A percentile compares a stretch with the other conserved stretches of the same genome.
phyloP scores from a whole-genome alignment of 2,113 vertebrate genomes.

The Gymnorhina tibicen region DNA sequence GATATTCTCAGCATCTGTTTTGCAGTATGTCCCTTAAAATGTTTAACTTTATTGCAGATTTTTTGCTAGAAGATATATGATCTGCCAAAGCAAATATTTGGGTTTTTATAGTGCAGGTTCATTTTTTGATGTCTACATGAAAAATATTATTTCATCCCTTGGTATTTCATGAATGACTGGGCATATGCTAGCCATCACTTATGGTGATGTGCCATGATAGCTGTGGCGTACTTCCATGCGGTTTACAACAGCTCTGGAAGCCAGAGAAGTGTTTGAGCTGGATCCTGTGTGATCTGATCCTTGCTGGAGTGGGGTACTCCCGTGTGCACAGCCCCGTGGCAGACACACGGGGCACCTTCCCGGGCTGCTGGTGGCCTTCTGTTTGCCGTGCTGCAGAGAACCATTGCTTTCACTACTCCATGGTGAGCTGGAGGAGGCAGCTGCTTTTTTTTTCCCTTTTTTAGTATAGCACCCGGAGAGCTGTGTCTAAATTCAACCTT shows the following conservation, averaged over 20 bases:
- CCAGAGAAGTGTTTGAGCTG: neutral
- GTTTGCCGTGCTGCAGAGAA: accelerated
- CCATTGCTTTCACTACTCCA: neutral
- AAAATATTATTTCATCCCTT: neutral
- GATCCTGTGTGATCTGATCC: neutral
- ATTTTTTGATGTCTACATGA: neutral
- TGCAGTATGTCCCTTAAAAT: neutral
- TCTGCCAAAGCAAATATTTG: neutral
- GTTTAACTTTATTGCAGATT: neutral
- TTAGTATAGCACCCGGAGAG: neutral
- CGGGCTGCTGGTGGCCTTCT: neutral
- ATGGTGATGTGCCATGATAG: accelerated
- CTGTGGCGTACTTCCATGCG: neutral
- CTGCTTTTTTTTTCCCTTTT: neutral
- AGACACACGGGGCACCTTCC: accelerated
- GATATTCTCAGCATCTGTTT: neutral
- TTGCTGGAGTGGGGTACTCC: neutral
- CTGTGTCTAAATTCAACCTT: neutral
- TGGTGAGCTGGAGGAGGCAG: neutral
- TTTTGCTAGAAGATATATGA: neutral
- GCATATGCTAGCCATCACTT: neutral
- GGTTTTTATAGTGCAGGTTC: neutral
- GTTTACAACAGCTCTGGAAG: neutral
- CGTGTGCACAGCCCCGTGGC: neutral
- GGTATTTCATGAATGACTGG: neutral